Evolutionary conservation across 2,113 vertebrate genomes (phyloP).

Genomic region (Ammodytes dubius): DNA sequence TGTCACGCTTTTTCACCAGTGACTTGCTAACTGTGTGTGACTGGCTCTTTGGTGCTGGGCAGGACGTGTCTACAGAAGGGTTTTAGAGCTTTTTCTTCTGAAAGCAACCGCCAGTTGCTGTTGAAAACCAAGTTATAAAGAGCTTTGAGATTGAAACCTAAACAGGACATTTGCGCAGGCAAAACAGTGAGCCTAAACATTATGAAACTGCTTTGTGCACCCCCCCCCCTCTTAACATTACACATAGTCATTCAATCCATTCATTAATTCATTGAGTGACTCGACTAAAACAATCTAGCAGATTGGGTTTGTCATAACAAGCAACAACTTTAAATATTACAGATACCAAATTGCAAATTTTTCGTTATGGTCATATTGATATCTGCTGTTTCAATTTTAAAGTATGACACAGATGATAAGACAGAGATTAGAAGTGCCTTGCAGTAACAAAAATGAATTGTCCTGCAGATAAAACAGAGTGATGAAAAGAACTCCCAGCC

Average conservation of each 20-base stretch:
- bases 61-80: neutral
- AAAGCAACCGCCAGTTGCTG: neutral
- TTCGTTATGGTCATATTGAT: too few relatives aligned
- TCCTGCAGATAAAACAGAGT: neutral
- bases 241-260: neutral
- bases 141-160: neutral
- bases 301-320: too few relatives aligned
- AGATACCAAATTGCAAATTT: too few relatives aligned
- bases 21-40: neutral
- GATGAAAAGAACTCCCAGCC: neutral
- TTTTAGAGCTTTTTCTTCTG: neutral
- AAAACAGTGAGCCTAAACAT: neutral
- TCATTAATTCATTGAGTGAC: too few relatives aligned
- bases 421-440: neutral
- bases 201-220: neutral
- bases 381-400: too few relatives aligned
- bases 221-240: neutral
- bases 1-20: neutral
- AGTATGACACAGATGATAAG: too few relatives aligned
- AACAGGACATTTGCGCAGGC: neutral
- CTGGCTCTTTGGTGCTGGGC: too few relatives aligned
- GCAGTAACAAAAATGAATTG: neutral
- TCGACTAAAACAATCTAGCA: too few relatives aligned
- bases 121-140: neutral
- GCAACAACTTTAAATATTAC: too few relatives aligned